Conservation (phyloP, 2,888 invertebrate genomes). For the Ditula angustiorana region DNA sequence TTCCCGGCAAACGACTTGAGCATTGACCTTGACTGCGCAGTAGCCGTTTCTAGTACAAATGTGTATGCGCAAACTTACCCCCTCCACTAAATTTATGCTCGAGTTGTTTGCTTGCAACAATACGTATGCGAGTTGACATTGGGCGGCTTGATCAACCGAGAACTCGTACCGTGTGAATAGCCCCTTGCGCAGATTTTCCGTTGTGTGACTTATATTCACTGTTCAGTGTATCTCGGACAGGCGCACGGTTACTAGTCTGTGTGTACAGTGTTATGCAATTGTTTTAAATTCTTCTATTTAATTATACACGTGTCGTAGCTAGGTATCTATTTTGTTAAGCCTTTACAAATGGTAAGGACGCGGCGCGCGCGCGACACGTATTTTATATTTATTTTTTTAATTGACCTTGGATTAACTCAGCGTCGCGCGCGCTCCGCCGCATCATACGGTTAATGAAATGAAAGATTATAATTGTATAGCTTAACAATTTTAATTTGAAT, state of each 20-base stretch:
- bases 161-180: not conserved
- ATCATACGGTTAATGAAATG: conserved; percentile 59
- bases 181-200: not conserved
- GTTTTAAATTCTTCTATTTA: conserved; percentile 77
- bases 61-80: no score
- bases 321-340: conserved; percentile 77
- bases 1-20: no score
- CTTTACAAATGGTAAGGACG: conserved; percentile 57
- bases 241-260: conserved; percentile 61
- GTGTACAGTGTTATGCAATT: conserved; percentile 78
- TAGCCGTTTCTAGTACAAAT: no score
- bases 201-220: not conserved
- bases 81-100: no score
- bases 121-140: no score
- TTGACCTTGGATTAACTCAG: conserved; percentile 6
- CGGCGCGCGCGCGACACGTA: conserved; percentile 36
- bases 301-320: conserved; percentile 66
- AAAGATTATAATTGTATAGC: conserved; percentile 63
- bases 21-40: no score
- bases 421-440: conserved; percentile 29
- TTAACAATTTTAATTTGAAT: conserved; percentile 61
- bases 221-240: conserved; percentile 36
- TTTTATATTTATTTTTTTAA: conserved; percentile 36
- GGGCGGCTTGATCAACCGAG: no score
- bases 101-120: no score